These are phyloP conservation scores for Brachionus calyciflorus DNA, from an alignment of 1,140 invertebrate genomes.

Conservation along the genomic window DNA sequence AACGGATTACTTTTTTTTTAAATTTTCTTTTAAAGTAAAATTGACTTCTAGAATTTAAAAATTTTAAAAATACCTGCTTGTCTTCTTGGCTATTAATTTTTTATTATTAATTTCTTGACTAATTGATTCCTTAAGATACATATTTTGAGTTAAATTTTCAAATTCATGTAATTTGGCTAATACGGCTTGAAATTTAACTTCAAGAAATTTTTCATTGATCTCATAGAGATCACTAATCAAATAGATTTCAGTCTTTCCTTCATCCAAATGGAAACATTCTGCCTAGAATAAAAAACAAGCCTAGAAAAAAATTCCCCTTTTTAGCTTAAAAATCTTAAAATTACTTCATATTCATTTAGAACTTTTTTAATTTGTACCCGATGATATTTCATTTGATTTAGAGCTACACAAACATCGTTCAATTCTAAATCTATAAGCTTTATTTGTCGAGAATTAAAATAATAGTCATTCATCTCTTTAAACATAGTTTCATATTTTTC, in stretches of 20 bases:
- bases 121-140: slow-evolving; percentile 1
- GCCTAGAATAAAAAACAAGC: too few relatives aligned
- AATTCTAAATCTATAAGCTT: not conserved
- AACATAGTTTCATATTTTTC: too few relatives aligned
- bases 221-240: not conserved
- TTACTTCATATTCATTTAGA: not conserved
- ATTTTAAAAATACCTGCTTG: not conserved
- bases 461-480: too few relatives aligned
- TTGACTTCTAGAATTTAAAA: too few relatives aligned
- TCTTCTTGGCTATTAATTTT: not conserved
- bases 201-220: slow-evolving; percentile 30
- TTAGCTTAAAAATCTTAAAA: not conserved
- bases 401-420: not conserved
- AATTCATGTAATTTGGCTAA: not conserved
- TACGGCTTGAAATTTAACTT: slow-evolving; percentile 17
- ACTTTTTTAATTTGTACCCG: slow-evolving; percentile 14
- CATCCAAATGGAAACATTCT: slow-evolving; percentile 22
- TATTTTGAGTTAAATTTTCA: slow-evolving; percentile 1
- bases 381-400: not conserved
- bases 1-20: slow-evolving; percentile 2
- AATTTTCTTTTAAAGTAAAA: too few relatives aligned
- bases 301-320: too few relatives aligned
- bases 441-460: not conserved
- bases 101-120: not conserved
- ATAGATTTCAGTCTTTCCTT: not conserved